Base-by-base conservation (phyloP, 2,888 invertebrate species). In the Dione vanillae region DNA sequence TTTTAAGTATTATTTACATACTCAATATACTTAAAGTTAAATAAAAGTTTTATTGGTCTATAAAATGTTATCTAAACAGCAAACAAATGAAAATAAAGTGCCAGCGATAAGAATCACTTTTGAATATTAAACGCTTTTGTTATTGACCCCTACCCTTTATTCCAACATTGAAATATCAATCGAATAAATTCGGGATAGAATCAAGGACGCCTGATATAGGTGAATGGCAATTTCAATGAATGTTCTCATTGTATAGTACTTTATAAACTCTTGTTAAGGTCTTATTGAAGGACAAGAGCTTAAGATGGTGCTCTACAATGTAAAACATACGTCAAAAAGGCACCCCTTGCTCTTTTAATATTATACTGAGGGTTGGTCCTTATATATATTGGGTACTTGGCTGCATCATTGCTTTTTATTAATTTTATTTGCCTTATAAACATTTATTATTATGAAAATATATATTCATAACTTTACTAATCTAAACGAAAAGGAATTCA, bases 311-410 rank as follows among this genome's bases (percentile, higher is more conserved):
- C 83, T 82, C 82, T 83, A 82, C 87, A 87, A 88, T 85, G 83
- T 80, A 83, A 83, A 80, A 81, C 79, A 78, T 77, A 85, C 74
- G 83, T 83, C 83, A 84, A 85, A 85, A 82, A 82, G 84, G 83
- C 84, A 84, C 87, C 83, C 89, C 85, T 91, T 93, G 92, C 90
- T 89, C 92, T 92, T 93, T 93, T 92, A 84, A 86, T 85, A 82
- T 79, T 83, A 84, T 80, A 86, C 85, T 78, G 74, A 82, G 80
- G 80, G 81, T 76, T 82, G 80, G 79, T 83, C 83, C 85, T 85
- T 83, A 19, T 84, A 80, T 75, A 78, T 77, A 82, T 85, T 87
- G 87, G 87, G 87, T 89, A 88, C 79, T 79, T 79, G 78, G 76
- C 75, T 70, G 79, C 80, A 80, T 85, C 84, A 83, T 81, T 19